Percentiles rank a stretch among this genome's conserved stretches.
These are phyloP conservation scores for Hedychridium roseum DNA, from an alignment of 2,888 invertebrate genomes.

Conservation along the genomic window DNA sequence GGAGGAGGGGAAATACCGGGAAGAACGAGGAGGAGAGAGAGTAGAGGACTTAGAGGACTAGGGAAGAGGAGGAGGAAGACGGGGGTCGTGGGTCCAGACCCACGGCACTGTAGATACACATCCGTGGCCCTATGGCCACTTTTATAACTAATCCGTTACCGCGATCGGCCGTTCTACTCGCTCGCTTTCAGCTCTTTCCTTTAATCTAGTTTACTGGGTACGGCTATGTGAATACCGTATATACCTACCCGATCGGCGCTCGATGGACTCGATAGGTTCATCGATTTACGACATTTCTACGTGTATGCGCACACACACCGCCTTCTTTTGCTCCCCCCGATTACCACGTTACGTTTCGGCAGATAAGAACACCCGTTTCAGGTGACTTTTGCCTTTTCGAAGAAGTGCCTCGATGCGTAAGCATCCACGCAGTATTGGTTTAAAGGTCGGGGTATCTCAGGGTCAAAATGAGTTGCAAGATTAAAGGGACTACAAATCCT, in stretches of 20 bases:
- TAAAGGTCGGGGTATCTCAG: too few relatives aligned
- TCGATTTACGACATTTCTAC: slow-evolving; percentile 15
- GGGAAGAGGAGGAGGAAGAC: slow-evolving; percentile 24
- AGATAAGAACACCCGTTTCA: too few relatives aligned
- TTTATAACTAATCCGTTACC: slow-evolving; percentile 60
- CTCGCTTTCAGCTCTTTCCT: slow-evolving; percentile 21
- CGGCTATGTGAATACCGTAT: slow-evolving; percentile 4
- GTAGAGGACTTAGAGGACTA: slow-evolving; percentile 18
- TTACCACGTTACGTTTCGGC: neutral
- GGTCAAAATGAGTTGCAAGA: too few relatives aligned
- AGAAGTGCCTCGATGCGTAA: too few relatives aligned
- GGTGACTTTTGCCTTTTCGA: too few relatives aligned
- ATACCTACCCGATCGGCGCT: slow-evolving; percentile 12
- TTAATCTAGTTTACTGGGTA: slow-evolving; percentile 38
- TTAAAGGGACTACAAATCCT: too few relatives aligned
- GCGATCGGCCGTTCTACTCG: slow-evolving; percentile 43
- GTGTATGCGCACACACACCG: neutral
- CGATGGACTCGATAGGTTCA: slow-evolving; percentile 20
- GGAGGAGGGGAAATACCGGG: slow-evolving; percentile 41
- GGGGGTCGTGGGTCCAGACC: slow-evolving; percentile 33
- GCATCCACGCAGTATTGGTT: too few relatives aligned
- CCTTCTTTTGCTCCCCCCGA: neutral
- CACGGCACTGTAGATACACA: slow-evolving; percentile 34
- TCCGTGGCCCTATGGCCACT: slow-evolving; percentile 46
- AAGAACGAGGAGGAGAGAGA: slow-evolving; percentile 31